Percentiles rank a stretch among this genome's conserved stretches.
Conservation (phyloP, 2,797 vertebrate genomes). For the Pangasius sanitwongsei region DNA sequence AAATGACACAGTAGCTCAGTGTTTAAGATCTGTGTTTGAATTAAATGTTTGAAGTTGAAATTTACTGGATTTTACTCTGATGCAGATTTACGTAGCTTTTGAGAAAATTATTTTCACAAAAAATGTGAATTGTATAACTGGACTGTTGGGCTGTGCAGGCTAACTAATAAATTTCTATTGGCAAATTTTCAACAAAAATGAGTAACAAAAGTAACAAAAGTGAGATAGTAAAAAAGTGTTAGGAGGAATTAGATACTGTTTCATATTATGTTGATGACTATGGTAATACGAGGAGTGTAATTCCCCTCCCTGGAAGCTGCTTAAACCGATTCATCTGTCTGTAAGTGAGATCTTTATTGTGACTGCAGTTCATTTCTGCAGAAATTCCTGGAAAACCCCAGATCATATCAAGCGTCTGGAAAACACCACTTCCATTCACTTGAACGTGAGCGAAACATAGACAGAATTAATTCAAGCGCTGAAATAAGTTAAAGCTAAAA, state of each 20-base stretch:
- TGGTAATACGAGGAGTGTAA: slow-evolving; percentile 11
- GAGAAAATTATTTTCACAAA: slow-evolving; percentile 24
- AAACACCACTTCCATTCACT: neutral
- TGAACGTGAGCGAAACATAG: neutral
- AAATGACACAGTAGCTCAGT: neutral
- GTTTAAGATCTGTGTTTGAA: neutral
- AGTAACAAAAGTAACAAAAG: no score
- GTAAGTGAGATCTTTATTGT: slow-evolving; percentile 35
- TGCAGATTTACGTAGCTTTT: no score
- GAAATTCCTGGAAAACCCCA: neutral
- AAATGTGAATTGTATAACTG: no score
- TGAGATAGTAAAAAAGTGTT: no score
- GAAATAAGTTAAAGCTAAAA: neutral
- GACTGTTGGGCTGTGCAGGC: no score
- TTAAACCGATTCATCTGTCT: slow-evolving; percentile 55
- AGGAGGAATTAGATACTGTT: neutral
- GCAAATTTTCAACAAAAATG: no score
- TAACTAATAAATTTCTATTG: no score
- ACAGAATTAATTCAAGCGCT: neutral
- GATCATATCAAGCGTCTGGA: neutral
- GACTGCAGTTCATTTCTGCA: slow-evolving; percentile 49
- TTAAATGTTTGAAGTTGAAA: no score
- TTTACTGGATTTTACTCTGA: no score
- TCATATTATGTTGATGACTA: slow-evolving; percentile 44
- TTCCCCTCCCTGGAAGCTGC: slow-evolving; percentile 33